Evolutionary conservation across 2,797 vertebrate species (phyloP).

Genomic region (Chaetophractus vellerosus): DNA sequence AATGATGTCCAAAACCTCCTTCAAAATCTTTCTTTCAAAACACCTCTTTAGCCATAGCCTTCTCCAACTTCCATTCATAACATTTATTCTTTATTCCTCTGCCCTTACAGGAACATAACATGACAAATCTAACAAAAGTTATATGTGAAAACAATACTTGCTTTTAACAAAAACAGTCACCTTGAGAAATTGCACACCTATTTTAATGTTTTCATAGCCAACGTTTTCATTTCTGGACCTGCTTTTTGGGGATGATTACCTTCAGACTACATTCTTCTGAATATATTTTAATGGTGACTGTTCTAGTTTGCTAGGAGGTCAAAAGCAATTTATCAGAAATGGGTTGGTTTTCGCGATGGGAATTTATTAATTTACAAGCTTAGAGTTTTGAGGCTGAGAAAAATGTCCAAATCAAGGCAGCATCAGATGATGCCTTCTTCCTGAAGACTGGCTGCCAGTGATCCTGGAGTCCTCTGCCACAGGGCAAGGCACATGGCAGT

Average conservation of each 20-base stretch:
- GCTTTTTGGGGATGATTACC: constrained; percentile 10
- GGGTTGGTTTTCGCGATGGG: too few relatives aligned
- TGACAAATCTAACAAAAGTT: constrained; percentile 19
- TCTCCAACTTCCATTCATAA: constrained; percentile 12
- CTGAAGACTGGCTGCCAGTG: too few relatives aligned
- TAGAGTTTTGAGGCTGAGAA: too few relatives aligned
- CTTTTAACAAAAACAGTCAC: constrained; percentile 51
- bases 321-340: too few relatives aligned
- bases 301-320: too few relatives aligned
- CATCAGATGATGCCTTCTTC: too few relatives aligned
- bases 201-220: too few relatives aligned
- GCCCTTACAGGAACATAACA: not conserved
- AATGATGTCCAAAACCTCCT: not conserved
- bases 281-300: constrained; percentile 3
- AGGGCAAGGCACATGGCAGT: too few relatives aligned
- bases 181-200: not conserved
- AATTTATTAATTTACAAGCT: too few relatives aligned
- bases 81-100: constrained; percentile 5
- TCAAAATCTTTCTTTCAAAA: constrained; percentile 50
- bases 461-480: too few relatives aligned
- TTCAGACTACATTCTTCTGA: constrained; percentile 30
- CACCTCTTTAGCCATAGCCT: not conserved
- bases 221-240: constrained; percentile 34
- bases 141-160: not conserved
- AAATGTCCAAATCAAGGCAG: too few relatives aligned